phyloP scores from a whole-genome alignment of 2,888 invertebrate genomes.

The Acheta domesticus region DNA sequence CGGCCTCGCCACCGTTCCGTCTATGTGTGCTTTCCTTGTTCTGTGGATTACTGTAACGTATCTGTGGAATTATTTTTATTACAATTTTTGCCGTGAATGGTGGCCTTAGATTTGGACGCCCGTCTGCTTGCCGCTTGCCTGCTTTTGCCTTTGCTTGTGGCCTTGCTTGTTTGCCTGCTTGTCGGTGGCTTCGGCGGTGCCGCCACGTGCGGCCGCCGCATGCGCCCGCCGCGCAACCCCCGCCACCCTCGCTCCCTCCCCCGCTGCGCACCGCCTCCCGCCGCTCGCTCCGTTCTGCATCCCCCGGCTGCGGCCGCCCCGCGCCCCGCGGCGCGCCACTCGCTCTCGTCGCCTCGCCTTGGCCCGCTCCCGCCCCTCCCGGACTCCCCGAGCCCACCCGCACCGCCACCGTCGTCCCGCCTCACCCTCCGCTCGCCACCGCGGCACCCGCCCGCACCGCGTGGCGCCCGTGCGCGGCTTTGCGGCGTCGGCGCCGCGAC shows the following conservation, averaged over 20 bases:
- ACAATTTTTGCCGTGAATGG: constrained; percentile 18
- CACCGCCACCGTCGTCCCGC: background rate
- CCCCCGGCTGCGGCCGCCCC: constrained; percentile 8
- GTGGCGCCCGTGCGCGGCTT: too few species aligned
- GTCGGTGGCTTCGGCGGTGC: background rate
- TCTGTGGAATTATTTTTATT: constrained; percentile 18
- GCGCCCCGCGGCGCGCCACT: background rate
- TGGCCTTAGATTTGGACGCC: constrained; percentile 8
- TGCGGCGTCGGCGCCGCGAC: too few species aligned
- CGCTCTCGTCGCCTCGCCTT: background rate
- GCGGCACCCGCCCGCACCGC: background rate
- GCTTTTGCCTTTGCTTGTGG: background rate
- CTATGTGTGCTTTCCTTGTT: background rate
- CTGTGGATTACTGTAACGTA: constrained; percentile 18
- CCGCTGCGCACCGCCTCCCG: background rate
- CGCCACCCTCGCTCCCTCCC: background rate
- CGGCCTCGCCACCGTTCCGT: constrained; percentile 9
- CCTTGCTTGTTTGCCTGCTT: background rate
- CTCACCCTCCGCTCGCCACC: background rate
- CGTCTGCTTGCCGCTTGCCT: background rate
- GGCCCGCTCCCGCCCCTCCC: background rate
- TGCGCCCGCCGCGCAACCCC: background rate
- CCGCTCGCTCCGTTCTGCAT: background rate
- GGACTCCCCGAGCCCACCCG: background rate
- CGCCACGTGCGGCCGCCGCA: constrained; percentile 18